phyloP scores from a whole-genome alignment of 2,113 vertebrate species.

The Herpailurus yagouaroundi region DNA sequence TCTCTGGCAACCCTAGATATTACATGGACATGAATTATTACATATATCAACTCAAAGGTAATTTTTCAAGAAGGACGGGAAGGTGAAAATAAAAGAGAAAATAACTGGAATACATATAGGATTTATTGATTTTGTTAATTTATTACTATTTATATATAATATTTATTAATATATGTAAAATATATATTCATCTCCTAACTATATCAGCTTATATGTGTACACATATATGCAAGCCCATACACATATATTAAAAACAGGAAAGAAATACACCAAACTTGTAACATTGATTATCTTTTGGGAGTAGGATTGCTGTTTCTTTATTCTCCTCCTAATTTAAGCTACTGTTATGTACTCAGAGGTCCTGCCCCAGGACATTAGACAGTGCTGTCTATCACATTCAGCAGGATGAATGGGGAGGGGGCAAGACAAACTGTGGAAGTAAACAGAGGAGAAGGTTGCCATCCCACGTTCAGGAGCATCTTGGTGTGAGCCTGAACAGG shows the following conservation, averaged over 20 bases:
- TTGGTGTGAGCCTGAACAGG: background rate
- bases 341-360: background rate
- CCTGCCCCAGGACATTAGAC: background rate
- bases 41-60: background rate
- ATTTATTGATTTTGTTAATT: too few relatives aligned
- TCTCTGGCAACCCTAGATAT: background rate
- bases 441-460: background rate
- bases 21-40: background rate
- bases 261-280: background rate
- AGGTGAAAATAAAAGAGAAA: background rate
- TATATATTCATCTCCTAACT: too few relatives aligned
- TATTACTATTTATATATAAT: background rate
- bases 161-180: background rate
- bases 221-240: background rate
- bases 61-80: background rate
- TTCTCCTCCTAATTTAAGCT: background rate
- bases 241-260: background rate
- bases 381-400: background rate
- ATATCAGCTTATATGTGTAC: background rate
- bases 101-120: background rate
- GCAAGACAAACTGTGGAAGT: background rate
- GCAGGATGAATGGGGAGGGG: background rate
- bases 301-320: too few relatives aligned
- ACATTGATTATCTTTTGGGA: too few relatives aligned
- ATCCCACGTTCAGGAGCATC: too few relatives aligned